Base-by-base conservation (phyloP, 2,797 vertebrate genomes). In the Microhierax caerulescens region DNA sequence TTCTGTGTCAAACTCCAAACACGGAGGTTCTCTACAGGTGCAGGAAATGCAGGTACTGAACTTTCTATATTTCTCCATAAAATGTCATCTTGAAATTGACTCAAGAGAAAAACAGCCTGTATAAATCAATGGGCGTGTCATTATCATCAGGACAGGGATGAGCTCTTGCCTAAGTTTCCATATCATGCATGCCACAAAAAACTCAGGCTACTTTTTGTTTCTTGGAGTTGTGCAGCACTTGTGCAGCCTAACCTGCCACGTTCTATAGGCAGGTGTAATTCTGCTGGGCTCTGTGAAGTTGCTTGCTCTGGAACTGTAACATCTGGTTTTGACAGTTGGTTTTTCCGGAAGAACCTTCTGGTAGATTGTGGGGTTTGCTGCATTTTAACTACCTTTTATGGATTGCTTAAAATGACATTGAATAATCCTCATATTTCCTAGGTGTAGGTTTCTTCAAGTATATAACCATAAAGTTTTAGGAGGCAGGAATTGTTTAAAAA, bases 1-100 rank as follows among this genome's bases (percentile, higher is more conserved):
- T 43, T 21, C 0, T 32, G 7, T 97, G 96, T 76, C 98, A 98
- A 90, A 98, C 97, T 88, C 94, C 85, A 34, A 97, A 97, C 85
- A 88, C 97, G 56, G 99, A 99, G 57, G 90, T 97, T 91, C 98
- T 99, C 84, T 99, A 99, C 95, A 98, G 98, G 92, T 99, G 99
- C 97, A 99, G 99, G 93, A 99, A 99, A 82, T 99, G 99, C 98
- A 99, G 99, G 99, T 99, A 97, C 96, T 85, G 12, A 48, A 17
- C 37, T 60, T 65, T 70, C 65, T 17, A 0, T 60, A 11, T 74
- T 70, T 79, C 37, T 74, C 10, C n/a, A 23, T 72, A 41, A 63
- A 77, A n/a, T 3, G 0, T 41, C 4, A 23, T 28, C 60, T 53
- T 47, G 51, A 87, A 85, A 59, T 57, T 2, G 2, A 65, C 22